Evolutionary conservation across 1,140 invertebrate species (phyloP).

Genomic region (Drosophila rhopaloa): DNA sequence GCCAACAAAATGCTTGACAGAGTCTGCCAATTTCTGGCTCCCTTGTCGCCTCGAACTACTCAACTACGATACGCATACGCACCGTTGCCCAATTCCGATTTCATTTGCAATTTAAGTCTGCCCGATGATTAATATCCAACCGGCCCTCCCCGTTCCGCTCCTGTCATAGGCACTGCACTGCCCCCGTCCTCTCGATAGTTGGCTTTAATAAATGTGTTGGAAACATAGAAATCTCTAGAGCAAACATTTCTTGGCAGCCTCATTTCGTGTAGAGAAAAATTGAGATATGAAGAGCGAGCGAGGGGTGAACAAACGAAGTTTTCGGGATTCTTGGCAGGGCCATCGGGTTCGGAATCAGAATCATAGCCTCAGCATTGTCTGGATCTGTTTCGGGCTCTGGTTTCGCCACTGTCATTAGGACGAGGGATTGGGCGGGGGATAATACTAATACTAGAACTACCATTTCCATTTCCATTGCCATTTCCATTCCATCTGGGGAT

Average conservation of each 20-base stretch:
- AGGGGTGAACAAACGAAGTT: slow-evolving; percentile 29
- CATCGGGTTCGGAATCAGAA: slow-evolving; percentile 32
- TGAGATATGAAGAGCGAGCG: background rate
- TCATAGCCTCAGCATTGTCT: slow-evolving; percentile 47
- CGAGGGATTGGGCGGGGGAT: slow-evolving; percentile 1
- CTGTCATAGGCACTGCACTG: slow-evolving; percentile 46
- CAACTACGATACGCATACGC: slow-evolving; percentile 56
- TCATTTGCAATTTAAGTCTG: slow-evolving; percentile 59
- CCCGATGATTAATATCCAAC: slow-evolving; percentile 52
- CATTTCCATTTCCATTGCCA: background rate
- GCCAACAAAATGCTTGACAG: slow-evolving; percentile 55
- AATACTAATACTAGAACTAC: slow-evolving; percentile 21
- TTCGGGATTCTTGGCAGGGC: slow-evolving; percentile 53
- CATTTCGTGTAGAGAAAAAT: slow-evolving; percentile 19
- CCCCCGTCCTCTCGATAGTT: slow-evolving; percentile 9
- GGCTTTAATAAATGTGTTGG: slow-evolving; percentile 59
- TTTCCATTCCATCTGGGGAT: slow-evolving; percentile 38
- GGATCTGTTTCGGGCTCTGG: slow-evolving; percentile 30
- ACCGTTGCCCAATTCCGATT: slow-evolving; percentile 56
- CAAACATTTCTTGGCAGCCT: slow-evolving; percentile 56
- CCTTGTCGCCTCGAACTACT: slow-evolving; percentile 47
- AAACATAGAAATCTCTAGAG: slow-evolving; percentile 45
- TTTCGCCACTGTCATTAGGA: slow-evolving; percentile 42
- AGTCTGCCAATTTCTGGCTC: slow-evolving; percentile 54
- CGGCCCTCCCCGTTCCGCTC: background rate